Evolutionary conservation across 2,797 vertebrate species (phyloP).

Genomic region (Echeneis naucrates): DNA sequence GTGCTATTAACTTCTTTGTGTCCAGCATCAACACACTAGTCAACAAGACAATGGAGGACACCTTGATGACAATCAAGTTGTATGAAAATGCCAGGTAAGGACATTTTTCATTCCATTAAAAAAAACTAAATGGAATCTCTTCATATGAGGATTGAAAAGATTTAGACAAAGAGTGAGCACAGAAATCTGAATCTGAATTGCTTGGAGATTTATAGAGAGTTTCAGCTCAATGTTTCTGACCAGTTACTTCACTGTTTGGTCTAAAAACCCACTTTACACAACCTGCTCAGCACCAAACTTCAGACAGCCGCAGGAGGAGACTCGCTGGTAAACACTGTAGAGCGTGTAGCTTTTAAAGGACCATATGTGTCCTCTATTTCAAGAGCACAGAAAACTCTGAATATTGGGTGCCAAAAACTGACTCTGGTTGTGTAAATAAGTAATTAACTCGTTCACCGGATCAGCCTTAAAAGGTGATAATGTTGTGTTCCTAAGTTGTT

Average conservation of each 20-base stretch:
- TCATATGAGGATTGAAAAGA: background rate
- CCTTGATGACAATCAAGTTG: slow-evolving; percentile 95
- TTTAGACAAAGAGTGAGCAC: background rate
- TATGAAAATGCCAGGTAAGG: slow-evolving; percentile 94
- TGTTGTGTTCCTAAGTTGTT: background rate
- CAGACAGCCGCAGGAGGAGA: no score
- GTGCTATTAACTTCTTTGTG: slow-evolving; percentile 97
- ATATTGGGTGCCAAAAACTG: background rate
- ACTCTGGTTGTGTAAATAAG: background rate
- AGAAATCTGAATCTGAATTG: no score
- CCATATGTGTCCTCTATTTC: background rate
- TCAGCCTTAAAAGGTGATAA: background rate
- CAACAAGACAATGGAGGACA: slow-evolving; percentile 99
- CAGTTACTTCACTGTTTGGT: no score
- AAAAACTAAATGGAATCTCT: background rate
- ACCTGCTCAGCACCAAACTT: background rate
- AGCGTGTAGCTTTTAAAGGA: background rate
- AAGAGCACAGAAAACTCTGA: background rate
- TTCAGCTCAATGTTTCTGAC: background rate
- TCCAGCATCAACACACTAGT: slow-evolving; percentile 98
- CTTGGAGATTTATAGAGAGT: background rate
- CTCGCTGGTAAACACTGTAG: background rate
- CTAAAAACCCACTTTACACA: background rate
- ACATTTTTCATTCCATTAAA: background rate
- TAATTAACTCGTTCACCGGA: background rate